phyloP scores from a whole-genome alignment of 2,113 vertebrate genomes.

The Muntiacus muntjak region DNA sequence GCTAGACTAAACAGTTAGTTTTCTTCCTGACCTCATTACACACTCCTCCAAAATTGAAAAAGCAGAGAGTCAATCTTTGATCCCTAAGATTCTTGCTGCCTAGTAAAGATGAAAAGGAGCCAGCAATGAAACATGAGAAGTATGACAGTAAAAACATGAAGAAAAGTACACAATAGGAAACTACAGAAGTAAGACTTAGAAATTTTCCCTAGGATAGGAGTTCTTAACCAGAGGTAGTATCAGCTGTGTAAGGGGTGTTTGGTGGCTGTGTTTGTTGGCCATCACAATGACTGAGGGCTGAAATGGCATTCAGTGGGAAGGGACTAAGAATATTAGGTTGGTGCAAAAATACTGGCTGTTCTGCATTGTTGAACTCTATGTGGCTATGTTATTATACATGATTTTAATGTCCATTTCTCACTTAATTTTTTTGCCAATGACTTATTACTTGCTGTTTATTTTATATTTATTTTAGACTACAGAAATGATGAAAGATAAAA shows the following conservation, averaged over 20 bases:
- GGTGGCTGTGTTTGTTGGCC: neutral
- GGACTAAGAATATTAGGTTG: neutral
- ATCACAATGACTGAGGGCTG: conserved; percentile 1
- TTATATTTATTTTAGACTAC: neutral
- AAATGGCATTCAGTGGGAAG: neutral
- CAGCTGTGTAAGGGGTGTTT: neutral
- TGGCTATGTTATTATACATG: neutral
- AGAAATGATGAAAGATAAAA: neutral
- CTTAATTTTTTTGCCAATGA: neutral
- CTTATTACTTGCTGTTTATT: neutral
- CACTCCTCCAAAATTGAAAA: neutral
- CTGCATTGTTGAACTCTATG: neutral
- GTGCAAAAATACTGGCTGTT: neutral
- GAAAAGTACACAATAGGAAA: neutral
- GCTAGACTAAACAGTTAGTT: neutral
- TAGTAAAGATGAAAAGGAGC: conserved; percentile 3
- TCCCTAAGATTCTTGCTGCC: neutral
- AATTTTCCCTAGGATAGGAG: neutral
- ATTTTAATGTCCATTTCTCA: neutral
- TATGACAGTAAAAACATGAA: neutral
- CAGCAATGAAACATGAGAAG: neutral
- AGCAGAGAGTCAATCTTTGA: neutral
- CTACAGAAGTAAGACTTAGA: neutral
- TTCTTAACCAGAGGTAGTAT: neutral
- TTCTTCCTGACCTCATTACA: neutral